Conservation (phyloP, 2,888 invertebrate genomes). For the Athalia circularis region DNA sequence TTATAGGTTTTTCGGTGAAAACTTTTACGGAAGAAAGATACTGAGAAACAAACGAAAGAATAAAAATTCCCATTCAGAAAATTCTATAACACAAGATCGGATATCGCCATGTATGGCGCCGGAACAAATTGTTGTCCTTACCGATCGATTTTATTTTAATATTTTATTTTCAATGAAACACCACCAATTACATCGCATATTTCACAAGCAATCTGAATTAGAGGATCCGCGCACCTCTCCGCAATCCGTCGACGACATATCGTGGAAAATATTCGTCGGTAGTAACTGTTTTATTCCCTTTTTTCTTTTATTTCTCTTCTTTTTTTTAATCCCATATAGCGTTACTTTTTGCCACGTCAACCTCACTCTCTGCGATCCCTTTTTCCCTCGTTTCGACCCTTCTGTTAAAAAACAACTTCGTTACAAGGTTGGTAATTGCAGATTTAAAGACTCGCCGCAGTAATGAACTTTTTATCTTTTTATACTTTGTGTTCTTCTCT, state of each 20-base stretch:
- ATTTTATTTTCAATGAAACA: no score
- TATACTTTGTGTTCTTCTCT: slow-evolving; percentile 9
- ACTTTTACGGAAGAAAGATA: no score
- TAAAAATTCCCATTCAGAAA: no score
- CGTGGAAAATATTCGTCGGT: slow-evolving; percentile 31
- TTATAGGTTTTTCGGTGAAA: no score
- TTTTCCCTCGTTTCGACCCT: background rate
- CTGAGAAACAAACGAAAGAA: no score
- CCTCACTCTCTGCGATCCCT: background rate
- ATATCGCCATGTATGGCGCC: no score
- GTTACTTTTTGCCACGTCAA: slow-evolving; percentile 10
- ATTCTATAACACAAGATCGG: no score
- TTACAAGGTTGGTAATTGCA: slow-evolving; percentile 36
- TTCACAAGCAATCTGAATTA: no score
- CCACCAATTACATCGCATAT: no score
- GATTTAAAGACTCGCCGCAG: slow-evolving; percentile 19
- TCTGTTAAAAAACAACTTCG: slow-evolving; percentile 19
- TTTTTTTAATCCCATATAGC: background rate
- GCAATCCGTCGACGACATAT: slow-evolving; percentile 27
- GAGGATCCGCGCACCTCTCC: background rate
- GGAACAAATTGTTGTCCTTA: no score
- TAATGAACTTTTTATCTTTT: slow-evolving; percentile 18
- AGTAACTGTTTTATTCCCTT: background rate
- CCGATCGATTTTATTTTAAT: no score
- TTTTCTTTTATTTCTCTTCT: background rate